Base-by-base conservation (phyloP, 2,113 vertebrate species). In the Mesitornis unicolor region DNA sequence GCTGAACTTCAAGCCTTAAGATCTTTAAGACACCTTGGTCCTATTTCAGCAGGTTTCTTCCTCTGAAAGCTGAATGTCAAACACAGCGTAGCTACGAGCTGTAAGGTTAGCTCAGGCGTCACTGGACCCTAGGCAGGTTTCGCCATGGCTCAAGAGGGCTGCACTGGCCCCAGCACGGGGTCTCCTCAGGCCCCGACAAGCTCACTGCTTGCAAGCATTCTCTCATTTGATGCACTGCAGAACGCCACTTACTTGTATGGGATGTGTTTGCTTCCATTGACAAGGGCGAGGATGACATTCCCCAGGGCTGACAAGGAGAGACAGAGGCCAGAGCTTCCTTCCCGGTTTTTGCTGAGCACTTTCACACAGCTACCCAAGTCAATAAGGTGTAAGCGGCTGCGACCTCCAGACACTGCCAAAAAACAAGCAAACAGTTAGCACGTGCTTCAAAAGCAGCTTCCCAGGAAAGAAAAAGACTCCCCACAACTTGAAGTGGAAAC, bases 211-310 rank as follows among this genome's bases (percentile, higher is more conserved):
- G 25, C 47, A 59, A 59, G 47, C 60, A 60, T 16, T 63, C 16
- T 61, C 83, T 63, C 47, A 28, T 29, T 29, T 81, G 56, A 64
- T 40, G 25, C 16, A 68, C 12, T n/a, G 40, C 0, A 61, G 51
- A 74, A 8, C 22, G 88, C 10, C 82, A 97, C 98, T 97, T 99
- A 99, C 99, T 99, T 99, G 98, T 99, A 99, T 0, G 99, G 99
- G 96, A 99, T 99, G 97, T 99, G 99, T 83, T 99, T 99, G 98
- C 99, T 99, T 87, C 99, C 99, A 4, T 99, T 99, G 98, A 99
- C 99, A n/a, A 99, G 98, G 61, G 99, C 99, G 2, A 99, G 98
- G 97, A 99, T 99, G 97, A 99, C 99, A 14, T 99, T 99, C 64
- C 99, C 99, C 75, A 99, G 98, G 12, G 99, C 99, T 4, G 99